Base-by-base conservation (phyloP, 1,140 invertebrate genomes). In the Rhopalosiphum padi region DNA sequence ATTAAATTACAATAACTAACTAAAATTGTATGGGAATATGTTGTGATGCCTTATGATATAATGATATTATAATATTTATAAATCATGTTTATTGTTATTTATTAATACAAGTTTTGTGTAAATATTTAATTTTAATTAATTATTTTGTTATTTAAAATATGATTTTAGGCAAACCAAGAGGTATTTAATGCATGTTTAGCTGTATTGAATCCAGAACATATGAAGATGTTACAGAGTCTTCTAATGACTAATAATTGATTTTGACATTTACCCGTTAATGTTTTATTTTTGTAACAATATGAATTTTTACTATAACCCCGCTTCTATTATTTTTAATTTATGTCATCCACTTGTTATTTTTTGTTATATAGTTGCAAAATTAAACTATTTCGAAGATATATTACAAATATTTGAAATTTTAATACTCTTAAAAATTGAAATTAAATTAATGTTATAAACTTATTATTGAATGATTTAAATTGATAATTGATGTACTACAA, bases 331-430 rank as follows among this genome's bases (percentile, higher is more conserved):
- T 48, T 83, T 91, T 91, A 91, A 48, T 41, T 68, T 88, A 51
- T 82, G 30, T 93, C n/a, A 55, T 55, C 41, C 41, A 41, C 30
- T 93, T 93, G 41, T 93, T 83, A 35, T 93, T 85, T 53, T 93
- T 93, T 93, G 91, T 93, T 93, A 86, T 86, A 43, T 53, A 30
- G 35, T 93, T 55, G 86, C 91, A 93, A 93, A 93, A 37, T 41
- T 37, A 82, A 77, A 82, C 48, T 7, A 46, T 35, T 82, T n/a
- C 3, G 7, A 48, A 48, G 18, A 91, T 51, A 15, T 77, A 77
- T 77, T 77, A n/a, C n/a, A 55, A 41, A 55, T 60, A 90, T 35
- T 21, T 51, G 3, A 43, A 21, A 68, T 68, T n/a, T 60, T 41
- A 90, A 68, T 43, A 90, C 22, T 60, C 30, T 60, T 41, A 90